A percentile compares a stretch with the other conserved stretches of the same genome.
Conservation (phyloP, 2,888 invertebrate genomes). For the Creontiades dilutus region DNA sequence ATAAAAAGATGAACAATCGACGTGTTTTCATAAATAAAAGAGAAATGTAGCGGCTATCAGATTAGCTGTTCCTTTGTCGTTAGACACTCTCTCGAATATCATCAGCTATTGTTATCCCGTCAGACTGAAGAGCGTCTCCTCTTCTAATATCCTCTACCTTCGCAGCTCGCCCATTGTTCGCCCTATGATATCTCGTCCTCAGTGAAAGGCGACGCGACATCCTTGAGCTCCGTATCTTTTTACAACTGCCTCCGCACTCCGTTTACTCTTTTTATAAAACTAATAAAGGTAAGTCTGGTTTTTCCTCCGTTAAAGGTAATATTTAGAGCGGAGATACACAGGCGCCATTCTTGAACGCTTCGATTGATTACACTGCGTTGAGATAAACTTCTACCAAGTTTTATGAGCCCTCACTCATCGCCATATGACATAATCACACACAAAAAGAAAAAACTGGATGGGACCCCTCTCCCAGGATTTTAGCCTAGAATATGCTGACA, state of each 20-base stretch:
- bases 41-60: neutral
- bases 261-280: neutral
- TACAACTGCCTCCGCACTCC: neutral
- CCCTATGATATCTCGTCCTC: neutral
- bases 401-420: no score
- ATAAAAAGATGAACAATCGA: no score
- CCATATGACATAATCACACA: no score
- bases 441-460: no score
- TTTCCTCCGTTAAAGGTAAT: neutral
- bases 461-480: no score
- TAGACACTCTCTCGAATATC: conserved; percentile 9
- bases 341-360: no score
- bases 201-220: conserved; percentile 12
- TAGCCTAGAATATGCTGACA: no score
- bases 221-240: conserved; percentile 16
- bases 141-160: conserved; percentile 5
- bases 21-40: neutral
- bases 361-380: no score
- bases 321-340: no score
- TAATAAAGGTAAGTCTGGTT: neutral
- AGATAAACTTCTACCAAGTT: no score
- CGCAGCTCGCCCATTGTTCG: conserved; percentile 8
- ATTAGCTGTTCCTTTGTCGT: neutral
- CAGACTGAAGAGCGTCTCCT: neutral
- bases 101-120: conserved; percentile 25